Evolutionary conservation across 2,888 invertebrate species (phyloP).

Genomic region (Agelastica alni): DNA sequence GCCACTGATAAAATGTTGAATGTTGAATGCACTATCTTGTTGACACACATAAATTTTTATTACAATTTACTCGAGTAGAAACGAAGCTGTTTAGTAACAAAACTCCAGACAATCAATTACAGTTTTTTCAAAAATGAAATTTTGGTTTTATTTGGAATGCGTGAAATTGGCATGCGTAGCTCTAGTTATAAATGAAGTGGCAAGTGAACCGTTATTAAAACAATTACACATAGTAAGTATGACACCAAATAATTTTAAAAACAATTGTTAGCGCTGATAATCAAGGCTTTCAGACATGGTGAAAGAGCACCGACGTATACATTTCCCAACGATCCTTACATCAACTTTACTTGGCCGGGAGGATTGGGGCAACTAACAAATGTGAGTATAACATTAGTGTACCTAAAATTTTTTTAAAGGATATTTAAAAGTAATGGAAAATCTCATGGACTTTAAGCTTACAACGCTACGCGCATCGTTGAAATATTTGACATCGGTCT

Average conservation of each 20-base stretch:
- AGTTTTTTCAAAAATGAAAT: too few species aligned
- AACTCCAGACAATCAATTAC: too few species aligned
- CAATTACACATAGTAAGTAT: conserved; percentile 18
- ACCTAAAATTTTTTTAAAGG: conserved; percentile 2
- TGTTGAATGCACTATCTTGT: background rate
- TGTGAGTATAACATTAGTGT: conserved; percentile 58
- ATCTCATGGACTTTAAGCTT: too few species aligned
- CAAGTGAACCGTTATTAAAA: background rate
- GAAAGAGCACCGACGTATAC: conserved; percentile 75
- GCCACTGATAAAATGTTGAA: background rate
- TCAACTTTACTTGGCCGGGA: conserved; percentile 76
- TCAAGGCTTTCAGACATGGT: conserved; percentile 80
- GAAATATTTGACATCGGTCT: too few species aligned
- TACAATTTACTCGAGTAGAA: too few species aligned
- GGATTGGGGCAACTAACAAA: conserved; percentile 82
- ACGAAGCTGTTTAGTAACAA: too few species aligned
- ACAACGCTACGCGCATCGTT: too few species aligned
- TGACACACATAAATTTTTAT: background rate
- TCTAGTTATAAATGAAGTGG: too few species aligned
- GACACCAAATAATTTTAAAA: background rate
- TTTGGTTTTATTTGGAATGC: too few species aligned
- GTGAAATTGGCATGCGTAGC: too few species aligned
- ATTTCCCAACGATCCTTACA: conserved; percentile 82
- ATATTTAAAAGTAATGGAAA: too few species aligned
- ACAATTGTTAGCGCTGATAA: conserved; percentile 5